These are phyloP conservation scores for Leptodirus hochenwartii DNA, from an alignment of 2,888 invertebrate species.

Conservation along the genomic window DNA sequence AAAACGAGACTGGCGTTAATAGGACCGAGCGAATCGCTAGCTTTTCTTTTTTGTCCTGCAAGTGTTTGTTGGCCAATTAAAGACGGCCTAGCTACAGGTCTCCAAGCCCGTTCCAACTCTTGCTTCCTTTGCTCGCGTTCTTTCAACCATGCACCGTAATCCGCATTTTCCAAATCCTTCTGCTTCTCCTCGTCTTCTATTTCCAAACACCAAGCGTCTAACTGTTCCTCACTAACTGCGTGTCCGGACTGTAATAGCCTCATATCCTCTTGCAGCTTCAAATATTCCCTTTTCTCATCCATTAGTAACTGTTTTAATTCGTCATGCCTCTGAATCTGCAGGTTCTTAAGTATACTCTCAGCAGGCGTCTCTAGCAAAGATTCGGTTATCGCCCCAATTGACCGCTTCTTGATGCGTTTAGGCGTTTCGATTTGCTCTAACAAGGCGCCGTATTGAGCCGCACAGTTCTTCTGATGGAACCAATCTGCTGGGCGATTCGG, in stretches of 20 bases:
- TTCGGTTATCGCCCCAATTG: slow-evolving; percentile 31
- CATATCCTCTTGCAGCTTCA: slow-evolving; percentile 47
- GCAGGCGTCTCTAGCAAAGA: slow-evolving; percentile 48
- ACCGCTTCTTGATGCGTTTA: slow-evolving; percentile 62
- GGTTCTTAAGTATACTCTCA: slow-evolving; percentile 56
- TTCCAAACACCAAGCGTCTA: slow-evolving; percentile 54
- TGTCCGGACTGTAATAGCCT: slow-evolving; percentile 35
- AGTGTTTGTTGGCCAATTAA: slow-evolving; percentile 12
- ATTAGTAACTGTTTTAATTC: slow-evolving; percentile 56
- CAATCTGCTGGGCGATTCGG: slow-evolving; percentile 61
- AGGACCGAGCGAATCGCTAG: slow-evolving; percentile 22
- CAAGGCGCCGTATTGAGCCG: slow-evolving; percentile 69
- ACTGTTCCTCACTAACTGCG: slow-evolving; percentile 45
- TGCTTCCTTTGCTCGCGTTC: slow-evolving; percentile 47
- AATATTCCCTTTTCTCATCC: slow-evolving; percentile 56
- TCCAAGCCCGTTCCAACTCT: slow-evolving; percentile 40
- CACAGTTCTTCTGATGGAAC: slow-evolving; percentile 85
- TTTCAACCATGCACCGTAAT: slow-evolving; percentile 41
- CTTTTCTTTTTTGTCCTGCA: slow-evolving; percentile 23
- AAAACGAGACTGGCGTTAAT: slow-evolving; percentile 13
- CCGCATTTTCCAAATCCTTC: slow-evolving; percentile 45
- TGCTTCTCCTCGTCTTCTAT: slow-evolving; percentile 56
- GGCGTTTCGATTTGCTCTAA: slow-evolving; percentile 70
- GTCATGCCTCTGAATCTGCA: slow-evolving; percentile 58
- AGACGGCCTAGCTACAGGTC: slow-evolving; percentile 24